A percentile compares a stretch with the other conserved stretches of the same genome.
phyloP scores from a whole-genome alignment of 2,797 vertebrate species.

The Crossoptilon crossoptilon region DNA sequence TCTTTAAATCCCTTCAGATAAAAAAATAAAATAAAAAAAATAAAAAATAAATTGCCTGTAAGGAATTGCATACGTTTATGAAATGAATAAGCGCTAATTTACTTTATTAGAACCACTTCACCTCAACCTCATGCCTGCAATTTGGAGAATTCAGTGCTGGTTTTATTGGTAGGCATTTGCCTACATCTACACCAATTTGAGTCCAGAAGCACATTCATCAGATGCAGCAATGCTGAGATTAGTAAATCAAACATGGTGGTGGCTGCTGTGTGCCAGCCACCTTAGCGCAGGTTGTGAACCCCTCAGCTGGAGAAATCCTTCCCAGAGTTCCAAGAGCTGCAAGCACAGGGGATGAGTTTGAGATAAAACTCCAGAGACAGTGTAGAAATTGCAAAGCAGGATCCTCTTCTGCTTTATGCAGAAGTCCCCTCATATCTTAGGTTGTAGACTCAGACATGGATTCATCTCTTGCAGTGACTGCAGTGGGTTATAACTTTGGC shows the following conservation, averaged over 20 bases:
- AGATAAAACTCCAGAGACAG: neutral
- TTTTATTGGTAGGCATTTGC: neutral
- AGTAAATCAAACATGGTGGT: fast-evolving
- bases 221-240: neutral
- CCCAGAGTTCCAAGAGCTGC: neutral
- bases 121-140: neutral
- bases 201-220: neutral
- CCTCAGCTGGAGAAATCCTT: neutral
- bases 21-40: neutral
- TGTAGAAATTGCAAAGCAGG: neutral
- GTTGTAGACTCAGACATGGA: neutral
- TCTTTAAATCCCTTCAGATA: neutral
- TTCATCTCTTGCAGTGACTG: neutral
- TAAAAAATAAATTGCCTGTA: neutral
- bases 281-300: neutral
- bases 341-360: neutral
- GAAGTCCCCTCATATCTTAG: neutral
- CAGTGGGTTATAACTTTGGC: neutral
- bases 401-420: neutral
- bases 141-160: neutral
- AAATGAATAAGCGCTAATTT: neutral
- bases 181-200: neutral
- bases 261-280: neutral
- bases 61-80: neutral
- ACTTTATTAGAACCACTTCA: neutral